Evolutionary conservation across 2,888 invertebrate genomes (phyloP).

Genomic region (Amaurobius ferox): DNA sequence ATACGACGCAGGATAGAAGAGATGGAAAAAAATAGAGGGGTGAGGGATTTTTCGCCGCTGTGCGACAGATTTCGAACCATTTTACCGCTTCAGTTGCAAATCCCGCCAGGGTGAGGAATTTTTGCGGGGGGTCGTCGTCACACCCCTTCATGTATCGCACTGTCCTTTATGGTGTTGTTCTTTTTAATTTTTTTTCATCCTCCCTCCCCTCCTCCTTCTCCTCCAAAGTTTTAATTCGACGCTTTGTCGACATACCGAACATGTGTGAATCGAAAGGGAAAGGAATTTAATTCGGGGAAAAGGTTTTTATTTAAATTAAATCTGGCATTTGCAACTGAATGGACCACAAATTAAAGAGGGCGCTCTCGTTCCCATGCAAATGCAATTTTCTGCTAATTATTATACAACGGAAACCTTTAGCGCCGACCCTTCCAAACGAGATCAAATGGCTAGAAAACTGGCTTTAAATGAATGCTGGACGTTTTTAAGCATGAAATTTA

Average conservation of each 20-base stretch:
- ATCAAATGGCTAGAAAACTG: neutral
- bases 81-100: conserved; percentile 62
- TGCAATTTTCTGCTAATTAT: conserved; percentile 1
- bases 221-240: neutral
- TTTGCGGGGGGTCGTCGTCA: neutral
- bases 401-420: conserved; percentile 1
- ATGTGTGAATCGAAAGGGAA: neutral
- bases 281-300: neutral
- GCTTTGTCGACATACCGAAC: conserved; percentile 1
- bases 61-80: conserved; percentile 56
- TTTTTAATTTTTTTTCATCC: conserved; percentile 1
- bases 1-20: neutral
- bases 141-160: neutral
- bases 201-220: neutral
- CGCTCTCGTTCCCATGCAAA: neutral
- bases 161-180: neutral
- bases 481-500: no score
- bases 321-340: conserved; percentile 12
- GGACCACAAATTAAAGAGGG: neutral
- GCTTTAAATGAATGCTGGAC: neutral
- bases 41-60: conserved; percentile 8
- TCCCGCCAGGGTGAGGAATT: conserved; percentile 7
- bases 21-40: neutral
- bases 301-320: conserved; percentile 13
- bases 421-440: neutral